Evolutionary conservation across 2,888 invertebrate genomes (phyloP), one percentile per base, ranked within the genome.

Genomic region (Clistopyga incitator): DNA sequence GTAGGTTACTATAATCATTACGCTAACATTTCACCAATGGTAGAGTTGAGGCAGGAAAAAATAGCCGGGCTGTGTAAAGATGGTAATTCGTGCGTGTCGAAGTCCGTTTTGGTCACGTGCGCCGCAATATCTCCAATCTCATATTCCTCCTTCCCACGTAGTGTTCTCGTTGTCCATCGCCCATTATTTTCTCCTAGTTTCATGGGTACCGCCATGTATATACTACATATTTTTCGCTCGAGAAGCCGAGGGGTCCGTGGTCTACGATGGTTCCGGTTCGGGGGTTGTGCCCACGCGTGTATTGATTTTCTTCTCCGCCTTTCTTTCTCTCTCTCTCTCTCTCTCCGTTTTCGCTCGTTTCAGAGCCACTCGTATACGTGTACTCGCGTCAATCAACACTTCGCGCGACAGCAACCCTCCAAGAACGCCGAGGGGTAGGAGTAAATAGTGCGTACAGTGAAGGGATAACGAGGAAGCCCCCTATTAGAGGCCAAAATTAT

Each of bases 261-360:
- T 18, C 34, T 18, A 52, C 67, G 54, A 50, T 11, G 11, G 38
- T 38, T 38, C 34, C 38, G 64, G 64, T 65, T 65, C 42, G 75
- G 65, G 52, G 75, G 47, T 78, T 71, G 68, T 74, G 54, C 77
- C 67, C 67, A 78, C 67, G 59, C 81, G 71, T 34, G 80, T 83
- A 83, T 83, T 83, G 83, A 83, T 83, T 83, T 83, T 83, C 74
- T 72, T 78, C 74, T 65, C 59, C 18, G 23, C 10, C 71, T 72
- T 38, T n/a, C 18, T 20, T 38, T 64, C 52, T 59, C 67, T 82
- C 47, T n/a, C 71, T 50, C 59, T 68, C 50, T 68, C 42, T 75
- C 15, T 78, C 64, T 29, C 78, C 29, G 56, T 75, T 52, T 54
- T 45, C 68, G 29, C 45, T 50, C 42, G 23, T 50, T 20, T 42